Evolutionary conservation across 2,888 invertebrate species (phyloP).

Genomic region (Cryptus armator): DNA sequence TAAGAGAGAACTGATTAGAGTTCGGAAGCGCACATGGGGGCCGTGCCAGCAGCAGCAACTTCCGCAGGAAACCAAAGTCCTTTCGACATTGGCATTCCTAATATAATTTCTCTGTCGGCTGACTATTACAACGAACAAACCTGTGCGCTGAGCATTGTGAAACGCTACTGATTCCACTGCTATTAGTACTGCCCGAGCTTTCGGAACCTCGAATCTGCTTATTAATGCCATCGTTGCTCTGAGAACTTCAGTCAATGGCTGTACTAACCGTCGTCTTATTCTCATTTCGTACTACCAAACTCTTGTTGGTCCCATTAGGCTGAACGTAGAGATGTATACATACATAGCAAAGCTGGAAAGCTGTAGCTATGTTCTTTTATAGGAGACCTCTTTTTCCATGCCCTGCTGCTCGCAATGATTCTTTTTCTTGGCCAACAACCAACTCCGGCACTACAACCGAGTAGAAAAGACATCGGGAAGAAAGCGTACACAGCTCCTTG

Average conservation of each 20-base stretch:
- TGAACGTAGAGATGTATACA: neutral
- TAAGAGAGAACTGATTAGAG: slow-evolving; percentile 36
- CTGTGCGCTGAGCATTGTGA: slow-evolving; percentile 48
- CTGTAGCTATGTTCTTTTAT: slow-evolving; percentile 27
- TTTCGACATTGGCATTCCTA: slow-evolving; percentile 78
- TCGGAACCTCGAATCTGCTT: neutral
- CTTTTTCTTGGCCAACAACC: slow-evolving; percentile 64
- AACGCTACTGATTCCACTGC: slow-evolving; percentile 27
- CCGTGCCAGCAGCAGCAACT: slow-evolving; percentile 46
- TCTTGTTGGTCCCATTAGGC: neutral
- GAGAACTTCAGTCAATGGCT: slow-evolving; percentile 12
- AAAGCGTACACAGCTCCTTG: slow-evolving; percentile 39
- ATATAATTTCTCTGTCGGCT: slow-evolving; percentile 80
- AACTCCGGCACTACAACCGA: slow-evolving; percentile 47
- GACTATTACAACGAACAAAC: slow-evolving; percentile 77
- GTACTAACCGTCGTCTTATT: neutral
- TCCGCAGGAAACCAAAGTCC: slow-evolving; percentile 73
- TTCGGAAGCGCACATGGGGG: slow-evolving; percentile 28
- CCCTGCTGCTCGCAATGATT: slow-evolving; percentile 35
- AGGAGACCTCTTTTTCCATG: slow-evolving; percentile 33
- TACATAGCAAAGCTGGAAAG: neutral
- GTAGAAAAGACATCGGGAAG: slow-evolving; percentile 26
- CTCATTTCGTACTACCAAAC: slow-evolving; percentile 9
- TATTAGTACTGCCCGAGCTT: slow-evolving; percentile 4
- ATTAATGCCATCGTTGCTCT: neutral